Base-by-base conservation (phyloP, 2,113 vertebrate genomes). In the Gavialis gangeticus region DNA sequence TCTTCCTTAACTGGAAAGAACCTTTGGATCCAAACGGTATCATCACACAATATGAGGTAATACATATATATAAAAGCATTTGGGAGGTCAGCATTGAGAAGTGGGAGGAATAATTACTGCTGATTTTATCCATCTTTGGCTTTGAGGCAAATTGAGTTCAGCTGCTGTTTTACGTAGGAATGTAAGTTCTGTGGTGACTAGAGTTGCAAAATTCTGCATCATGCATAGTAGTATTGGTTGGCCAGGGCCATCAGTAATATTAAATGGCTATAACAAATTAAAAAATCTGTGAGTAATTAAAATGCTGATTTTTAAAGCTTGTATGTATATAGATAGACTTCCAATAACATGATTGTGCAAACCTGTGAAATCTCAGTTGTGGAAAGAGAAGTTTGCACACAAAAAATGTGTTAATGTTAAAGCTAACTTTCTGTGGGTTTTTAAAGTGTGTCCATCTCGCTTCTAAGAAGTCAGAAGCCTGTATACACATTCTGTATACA, bases 41-140 rank as follows among this genome's bases (percentile, higher is more conserved):
- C 97, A 99, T 99, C 98, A 99, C 99, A 90, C 99, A 99, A 79
- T 99, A 99, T 96, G 99, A 99, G 99, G 99, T 99, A 99, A 84
- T 84, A n/a, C n/a, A n/a, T n/a, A n/a, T n/a, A 24, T 63, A 80
- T 62, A 71, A 92, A 62, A 90, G 59, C 27, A 30, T 12, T 13
- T 89, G 58, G 30, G 55, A 56, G 58, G 16, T 34, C 22, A 55
- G 54, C 59, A 16, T 46, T 85, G 16, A 54, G 57, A 56, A 34
- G 17, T 37, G 3, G 0, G 0, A 22, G 46, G 14, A 66, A 54
- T 78, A 86, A 24, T n/a, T 66, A 76, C 30, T 58, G 25, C 28
- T 89, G 75, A 10, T 1, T 2, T 57, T 81, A 30, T 3, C 1
- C 75, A 5, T 83, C 85, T 58, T 4, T 46, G 18, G 17, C 85